Evolutionary conservation across 1,140 invertebrate genomes (phyloP), one percentile per base, ranked within the genome.

Genomic region (Marisa cornuarietis): DNA sequence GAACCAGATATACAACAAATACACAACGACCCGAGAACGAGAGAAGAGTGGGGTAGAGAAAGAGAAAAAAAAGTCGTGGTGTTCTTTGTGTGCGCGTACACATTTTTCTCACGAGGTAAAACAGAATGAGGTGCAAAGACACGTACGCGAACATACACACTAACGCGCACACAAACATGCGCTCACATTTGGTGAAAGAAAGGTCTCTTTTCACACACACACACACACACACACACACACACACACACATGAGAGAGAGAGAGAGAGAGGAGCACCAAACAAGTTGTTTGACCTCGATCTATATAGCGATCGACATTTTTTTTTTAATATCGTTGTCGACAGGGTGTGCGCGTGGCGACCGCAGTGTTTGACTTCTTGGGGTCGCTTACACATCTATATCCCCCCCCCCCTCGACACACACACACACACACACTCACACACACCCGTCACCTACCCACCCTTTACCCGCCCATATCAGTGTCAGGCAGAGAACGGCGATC

Each of bases 391-490:
- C 51, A 54, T 22, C 20, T 49, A 20, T 20, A 73, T 0, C 18
- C 71, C 20, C 31, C 1, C 71, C 49, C 52, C 51, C n/a, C n/a
- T n/a, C n/a, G n/a, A n/a, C n/a, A n/a, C n/a, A n/a, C n/a, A n/a
- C n/a, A 52, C 5, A 51, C 71, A 52, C 71, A 73, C 51, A 54
- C 71, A 73, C 54, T 6, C 54, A 58, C 71, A 54, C 71, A 73
- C 71, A 54, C 42, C 51, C 42, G 13, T 31, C 16, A 31, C 49
- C 71, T 20, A 31, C 49, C 71, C 49, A 31, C 49, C 71, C 49
- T 9, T 51, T 31, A 71, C 71, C 49, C 71, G 52, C 71, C 49
- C 71, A 42, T 16, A 24, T n/a, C 71, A 14, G 26, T 58, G 54
- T 18, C 54, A 9, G 54, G 54, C 8, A 58, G 16, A 58, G 54